These are phyloP conservation scores for Glaucidium brasilianum DNA, from an alignment of 2,113 vertebrate genomes.

Conservation along the genomic window DNA sequence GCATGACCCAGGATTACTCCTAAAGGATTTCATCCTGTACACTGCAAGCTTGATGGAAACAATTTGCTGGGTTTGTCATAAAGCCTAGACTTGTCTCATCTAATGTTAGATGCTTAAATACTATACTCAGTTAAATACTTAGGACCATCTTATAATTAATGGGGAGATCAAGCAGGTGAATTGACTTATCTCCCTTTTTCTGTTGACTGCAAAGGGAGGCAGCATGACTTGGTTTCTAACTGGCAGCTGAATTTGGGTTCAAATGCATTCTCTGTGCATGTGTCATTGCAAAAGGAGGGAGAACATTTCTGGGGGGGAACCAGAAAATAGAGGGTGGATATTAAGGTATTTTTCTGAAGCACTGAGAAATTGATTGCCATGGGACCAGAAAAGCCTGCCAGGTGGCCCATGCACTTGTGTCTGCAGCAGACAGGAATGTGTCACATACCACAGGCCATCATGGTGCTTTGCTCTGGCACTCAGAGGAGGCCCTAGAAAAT, in stretches of 20 bases:
- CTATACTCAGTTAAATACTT: not conserved
- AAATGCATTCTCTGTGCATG: not conserved
- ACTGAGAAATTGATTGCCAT: not conserved
- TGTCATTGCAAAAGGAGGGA: not conserved
- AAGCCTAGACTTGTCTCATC: not conserved
- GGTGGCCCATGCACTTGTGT: not conserved
- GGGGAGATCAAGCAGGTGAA: not conserved
- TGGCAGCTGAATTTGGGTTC: not conserved
- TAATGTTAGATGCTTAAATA: not conserved
- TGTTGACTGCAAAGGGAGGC: not conserved
- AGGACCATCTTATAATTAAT: not conserved
- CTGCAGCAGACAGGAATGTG: not conserved
- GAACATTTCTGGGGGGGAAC: not conserved
- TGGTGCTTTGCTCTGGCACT: not conserved
- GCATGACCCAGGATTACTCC: not conserved
- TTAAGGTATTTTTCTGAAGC: not conserved
- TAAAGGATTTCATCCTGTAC: not conserved
- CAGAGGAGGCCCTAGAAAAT: not conserved
- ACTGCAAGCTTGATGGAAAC: not conserved
- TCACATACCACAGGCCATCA: not conserved
- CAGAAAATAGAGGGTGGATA: not conserved
- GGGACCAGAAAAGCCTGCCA: not conserved
- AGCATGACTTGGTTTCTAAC: not conserved
- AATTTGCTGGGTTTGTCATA: not conserved
- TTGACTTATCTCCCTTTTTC: not conserved